Conservation (phyloP, 2,888 invertebrate species). For the Dicyrtomina minuta region DNA sequence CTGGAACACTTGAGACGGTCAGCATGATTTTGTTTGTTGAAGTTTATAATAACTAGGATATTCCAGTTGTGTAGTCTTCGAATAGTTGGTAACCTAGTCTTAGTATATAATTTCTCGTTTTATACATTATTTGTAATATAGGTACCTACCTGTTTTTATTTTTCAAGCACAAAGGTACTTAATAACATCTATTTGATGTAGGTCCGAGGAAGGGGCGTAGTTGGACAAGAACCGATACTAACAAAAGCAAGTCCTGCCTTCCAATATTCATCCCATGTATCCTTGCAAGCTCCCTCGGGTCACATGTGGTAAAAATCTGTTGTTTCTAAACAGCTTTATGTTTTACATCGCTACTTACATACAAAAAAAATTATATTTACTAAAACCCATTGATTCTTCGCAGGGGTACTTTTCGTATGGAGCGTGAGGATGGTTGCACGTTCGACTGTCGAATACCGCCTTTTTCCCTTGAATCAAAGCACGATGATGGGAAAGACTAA, state of each 20-base stretch:
- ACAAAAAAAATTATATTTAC: too few relatives aligned
- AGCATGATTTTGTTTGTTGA: constrained; percentile 11
- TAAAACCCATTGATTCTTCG: background rate
- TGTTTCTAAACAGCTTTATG: background rate
- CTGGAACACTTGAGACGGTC: constrained; percentile 89
- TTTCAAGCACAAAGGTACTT: too few relatives aligned
- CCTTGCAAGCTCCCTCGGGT: constrained; percentile 93
- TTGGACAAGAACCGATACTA: constrained; percentile 95
- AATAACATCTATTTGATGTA: constrained; percentile 50
- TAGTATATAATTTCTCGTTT: background rate
- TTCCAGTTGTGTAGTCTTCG: background rate
- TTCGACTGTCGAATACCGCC: constrained; percentile 98
- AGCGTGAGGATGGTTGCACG: constrained; percentile 92
- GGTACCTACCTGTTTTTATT: too few relatives aligned
- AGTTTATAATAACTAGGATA: background rate
- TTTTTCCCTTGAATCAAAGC: constrained; percentile 92
- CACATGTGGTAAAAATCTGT: constrained; percentile 83
- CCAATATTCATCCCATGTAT: constrained; percentile 97
- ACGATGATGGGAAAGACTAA: constrained; percentile 63
- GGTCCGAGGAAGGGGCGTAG: constrained; percentile 87
- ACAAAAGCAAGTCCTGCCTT: constrained; percentile 87
- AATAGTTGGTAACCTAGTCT: background rate
- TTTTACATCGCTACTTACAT: too few relatives aligned
- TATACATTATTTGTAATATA: too few relatives aligned
- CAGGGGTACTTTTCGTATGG: constrained; percentile 96